These are phyloP conservation scores for Plutella xylostella DNA, from an alignment of 2,888 invertebrate genomes.

Conservation along the genomic window DNA sequence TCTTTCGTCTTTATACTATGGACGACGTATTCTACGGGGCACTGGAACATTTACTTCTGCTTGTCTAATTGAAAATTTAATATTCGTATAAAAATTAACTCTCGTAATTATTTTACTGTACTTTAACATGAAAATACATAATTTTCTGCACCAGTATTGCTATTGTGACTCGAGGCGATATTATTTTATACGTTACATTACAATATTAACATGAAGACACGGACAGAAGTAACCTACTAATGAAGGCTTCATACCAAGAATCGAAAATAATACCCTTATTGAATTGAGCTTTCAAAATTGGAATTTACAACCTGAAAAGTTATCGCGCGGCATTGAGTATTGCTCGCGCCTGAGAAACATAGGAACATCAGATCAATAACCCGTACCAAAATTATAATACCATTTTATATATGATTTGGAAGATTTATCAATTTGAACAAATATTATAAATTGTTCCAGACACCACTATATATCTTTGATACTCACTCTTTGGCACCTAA, in stretches of 20 bases:
- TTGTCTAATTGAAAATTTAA: constrained; percentile 54
- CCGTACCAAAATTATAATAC: constrained; percentile 57
- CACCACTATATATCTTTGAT: constrained; percentile 56
- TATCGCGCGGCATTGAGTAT: not conserved
- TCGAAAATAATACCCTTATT: constrained; percentile 44
- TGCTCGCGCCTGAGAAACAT: constrained; percentile 39
- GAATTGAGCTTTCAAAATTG: constrained; percentile 66
- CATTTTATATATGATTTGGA: constrained; percentile 53
- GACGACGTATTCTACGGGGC: constrained; percentile 66
- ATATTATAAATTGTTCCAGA: constrained; percentile 54
- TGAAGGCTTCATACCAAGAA: constrained; percentile 12
- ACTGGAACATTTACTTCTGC: constrained; percentile 63
- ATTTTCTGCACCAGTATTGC: constrained; percentile 50
- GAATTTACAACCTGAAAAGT: constrained; percentile 55
- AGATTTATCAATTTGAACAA: constrained; percentile 48
- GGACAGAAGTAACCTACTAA: constrained; percentile 58
- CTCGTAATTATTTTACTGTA: constrained; percentile 39
- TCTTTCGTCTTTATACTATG: constrained; percentile 61
- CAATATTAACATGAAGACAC: constrained; percentile 43
- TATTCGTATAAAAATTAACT: constrained; percentile 55
- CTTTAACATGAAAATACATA: constrained; percentile 50
- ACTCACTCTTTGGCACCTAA: constrained; percentile 68
- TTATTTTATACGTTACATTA: constrained; percentile 18
- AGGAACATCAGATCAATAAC: constrained; percentile 69
- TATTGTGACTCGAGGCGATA: constrained; percentile 45